Evolutionary conservation across 2,888 invertebrate species (phyloP).

Genomic region (Drosophila rubida): DNA sequence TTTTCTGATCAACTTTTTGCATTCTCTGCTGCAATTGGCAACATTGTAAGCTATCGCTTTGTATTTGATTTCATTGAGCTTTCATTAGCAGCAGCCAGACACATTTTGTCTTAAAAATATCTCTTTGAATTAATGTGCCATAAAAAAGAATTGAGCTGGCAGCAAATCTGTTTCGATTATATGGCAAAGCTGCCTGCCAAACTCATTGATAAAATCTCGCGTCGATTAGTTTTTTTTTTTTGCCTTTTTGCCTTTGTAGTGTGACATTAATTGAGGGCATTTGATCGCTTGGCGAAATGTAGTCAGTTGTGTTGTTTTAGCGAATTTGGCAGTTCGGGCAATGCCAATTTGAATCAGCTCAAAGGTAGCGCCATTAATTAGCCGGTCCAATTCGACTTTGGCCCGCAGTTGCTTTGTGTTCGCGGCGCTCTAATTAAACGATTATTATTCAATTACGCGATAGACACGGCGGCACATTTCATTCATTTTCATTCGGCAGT

Average conservation of each 20-base stretch:
- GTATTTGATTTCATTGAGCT: no score
- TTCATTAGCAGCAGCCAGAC: no score
- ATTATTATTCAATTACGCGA: slow-evolving; percentile 61
- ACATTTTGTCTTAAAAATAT: no score
- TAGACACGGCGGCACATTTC: slow-evolving; percentile 32
- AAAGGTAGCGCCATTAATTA: slow-evolving; percentile 48
- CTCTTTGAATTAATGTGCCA: background rate
- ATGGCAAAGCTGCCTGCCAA: background rate
- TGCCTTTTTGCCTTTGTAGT: background rate
- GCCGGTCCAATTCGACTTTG: slow-evolving; percentile 54
- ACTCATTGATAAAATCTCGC: background rate
- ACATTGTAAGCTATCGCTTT: no score
- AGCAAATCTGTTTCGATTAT: background rate
- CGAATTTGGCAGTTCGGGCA: slow-evolving; percentile 8
- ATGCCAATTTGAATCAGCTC: slow-evolving; percentile 17
- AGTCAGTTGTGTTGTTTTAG: background rate
- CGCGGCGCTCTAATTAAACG: slow-evolving; percentile 62
- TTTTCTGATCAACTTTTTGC: no score
- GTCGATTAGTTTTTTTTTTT: background rate
- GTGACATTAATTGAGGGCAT: slow-evolving; percentile 12
- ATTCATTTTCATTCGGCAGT: slow-evolving; percentile 19
- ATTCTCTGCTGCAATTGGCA: no score
- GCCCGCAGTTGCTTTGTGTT: slow-evolving; percentile 14
- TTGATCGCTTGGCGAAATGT: slow-evolving; percentile 1
- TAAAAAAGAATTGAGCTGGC: background rate